These are phyloP conservation scores for Crotalus viridis DNA, from an alignment of 2,113 vertebrate genomes.

Conservation along the genomic window DNA sequence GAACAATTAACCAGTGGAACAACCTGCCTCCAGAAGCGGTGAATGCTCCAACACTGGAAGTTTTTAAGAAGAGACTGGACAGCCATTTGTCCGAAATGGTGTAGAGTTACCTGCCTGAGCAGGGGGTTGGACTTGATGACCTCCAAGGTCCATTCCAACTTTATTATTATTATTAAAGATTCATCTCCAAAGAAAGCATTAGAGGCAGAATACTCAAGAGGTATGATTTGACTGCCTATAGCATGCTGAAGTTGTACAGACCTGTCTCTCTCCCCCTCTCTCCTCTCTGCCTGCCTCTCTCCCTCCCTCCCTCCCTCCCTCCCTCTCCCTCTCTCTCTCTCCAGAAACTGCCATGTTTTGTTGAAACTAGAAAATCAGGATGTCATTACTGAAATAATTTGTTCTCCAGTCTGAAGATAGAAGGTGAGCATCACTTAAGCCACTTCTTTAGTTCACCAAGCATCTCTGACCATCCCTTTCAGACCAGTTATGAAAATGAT, in stretches of 20 bases:
- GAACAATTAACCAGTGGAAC: no score
- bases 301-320: no score
- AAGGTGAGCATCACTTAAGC: neutral
- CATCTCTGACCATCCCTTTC: neutral
- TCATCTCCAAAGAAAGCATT: neutral
- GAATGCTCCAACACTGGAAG: no score
- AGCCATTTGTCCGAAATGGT: no score
- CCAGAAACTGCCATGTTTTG: neutral
- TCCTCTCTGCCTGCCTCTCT: no score
- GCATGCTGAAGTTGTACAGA: neutral
- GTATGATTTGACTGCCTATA: neutral
- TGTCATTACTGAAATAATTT: neutral
- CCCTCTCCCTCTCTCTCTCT: no score
- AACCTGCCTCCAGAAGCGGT: no score
- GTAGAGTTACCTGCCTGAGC: no score
- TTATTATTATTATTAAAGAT: neutral
- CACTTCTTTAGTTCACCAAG: neutral
- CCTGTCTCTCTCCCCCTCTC: neutral
- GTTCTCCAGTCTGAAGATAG: neutral
- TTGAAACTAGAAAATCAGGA: neutral
- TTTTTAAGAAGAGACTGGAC: no score
- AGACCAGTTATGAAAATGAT: neutral
- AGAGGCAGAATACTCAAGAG: neutral
- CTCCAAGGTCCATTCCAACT: no score
- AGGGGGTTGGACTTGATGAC: no score